Evolutionary conservation across 2,113 vertebrate species (phyloP), one percentile per base, ranked within the genome.

Genomic region (Hassar affinis): DNA sequence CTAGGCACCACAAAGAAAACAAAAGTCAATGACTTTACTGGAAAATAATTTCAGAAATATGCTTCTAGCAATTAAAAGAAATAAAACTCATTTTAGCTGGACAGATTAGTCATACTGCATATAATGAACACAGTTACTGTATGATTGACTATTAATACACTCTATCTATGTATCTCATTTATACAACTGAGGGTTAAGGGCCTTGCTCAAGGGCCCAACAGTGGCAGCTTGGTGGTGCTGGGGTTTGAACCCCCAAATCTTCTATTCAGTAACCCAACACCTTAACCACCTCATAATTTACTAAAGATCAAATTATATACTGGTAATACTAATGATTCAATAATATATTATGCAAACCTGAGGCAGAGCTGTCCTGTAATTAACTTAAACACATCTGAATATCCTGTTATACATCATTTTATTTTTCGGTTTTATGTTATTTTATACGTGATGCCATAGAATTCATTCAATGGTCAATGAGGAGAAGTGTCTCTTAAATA

Each of bases 1-100:
- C 97, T 97, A 89, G 56, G 71, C 64, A 62, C 42, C 77, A 83
- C 61, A 57, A 62, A n/a, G 84, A 27, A 75, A 49, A 42, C 15
- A 49, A 25, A 20, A 20, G 38, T 42, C 69, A 69, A 2, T 78
- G 17, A 62, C 74, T 25, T 35, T 81, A 14, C 27, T 51, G 30
- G n/a, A 80, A 68, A 33, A 81, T 30, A 8, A 3, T 20, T 47
- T 51, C 45, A 30, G 11, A 49, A 80, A 80, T 52, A 25, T 52
- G 62, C 47, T 35, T 27, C 5, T 18, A 22, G 17, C n/a, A 42
- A 42, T 42, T 2, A 27, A 42, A 78, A 59, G 54, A 11, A 78
- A 30, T 15, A 78, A 78, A 78, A 57, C 49, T 79, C 20, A 66
- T 22, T 64, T 62, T 6, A 33, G 15, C 38, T 61, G 35, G 3